Evolutionary conservation across 1,140 invertebrate species (phyloP), one percentile per base, ranked within the genome.

Genomic region (Triops longicaudatus): DNA sequence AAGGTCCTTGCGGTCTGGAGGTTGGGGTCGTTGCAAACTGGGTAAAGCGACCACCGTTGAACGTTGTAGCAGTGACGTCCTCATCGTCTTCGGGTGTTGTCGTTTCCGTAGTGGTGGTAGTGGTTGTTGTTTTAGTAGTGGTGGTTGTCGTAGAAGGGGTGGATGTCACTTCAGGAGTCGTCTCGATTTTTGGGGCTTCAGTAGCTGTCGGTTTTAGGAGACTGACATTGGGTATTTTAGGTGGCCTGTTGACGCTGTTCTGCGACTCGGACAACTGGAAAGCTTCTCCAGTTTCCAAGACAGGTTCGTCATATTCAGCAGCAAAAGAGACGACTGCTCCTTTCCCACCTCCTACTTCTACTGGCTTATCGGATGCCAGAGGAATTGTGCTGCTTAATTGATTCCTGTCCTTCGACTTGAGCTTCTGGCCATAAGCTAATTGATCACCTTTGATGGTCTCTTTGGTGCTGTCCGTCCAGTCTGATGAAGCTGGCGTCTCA

Each of bases 261-360:
- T 77, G 76, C 2, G 76, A 77, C 26, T 77, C 76, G 1, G 73
- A 44, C n/a, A 37, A 26, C 76, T 77, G 76, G 72, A 77, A 77
- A 1, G 76, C 26, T 77, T 77, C 76, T 0, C 73, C 76, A 1
- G 72, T 72, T 43, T 77, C 76, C 26, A 73, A 27, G 72, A 77
- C 73, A 26, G 76, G 76, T 22, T 72, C 72, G 26, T 77, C 76
- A 28, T 44, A 9, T 26, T 77, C 50, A 17, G 50, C n/a, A 17
- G 50, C 22, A 22, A 63, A 63, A 22, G 50, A 9, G 22, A 63
- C 50, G 17, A 63, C 50, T 14, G 50, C 50, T 0, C 50, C 50
- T 63, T 63, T 63, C n/a, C n/a, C n/a, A 22, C 50, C 22, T 63
- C 50, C 50, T 22, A 0, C 50, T 7, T 17, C 3, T 6, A 63